Evolutionary conservation across 1,140 invertebrate genomes (phyloP).

Genomic region (Brachionus paranguensis): DNA sequence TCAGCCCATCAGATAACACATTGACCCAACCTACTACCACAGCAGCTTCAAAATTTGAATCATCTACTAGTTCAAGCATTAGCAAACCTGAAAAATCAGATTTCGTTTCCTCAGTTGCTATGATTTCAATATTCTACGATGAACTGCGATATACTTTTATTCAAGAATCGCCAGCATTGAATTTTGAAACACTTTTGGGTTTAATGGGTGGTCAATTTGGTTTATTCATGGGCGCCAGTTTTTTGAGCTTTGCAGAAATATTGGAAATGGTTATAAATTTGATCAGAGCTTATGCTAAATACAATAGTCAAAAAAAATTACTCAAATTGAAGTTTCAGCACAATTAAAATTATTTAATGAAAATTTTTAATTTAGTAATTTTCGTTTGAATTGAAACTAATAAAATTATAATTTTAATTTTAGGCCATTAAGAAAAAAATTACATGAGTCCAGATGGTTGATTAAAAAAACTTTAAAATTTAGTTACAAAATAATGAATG

Average conservation of each 20-base stretch:
- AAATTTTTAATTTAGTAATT: no score
- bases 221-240: conserved; percentile 33
- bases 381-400: no score
- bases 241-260: conserved; percentile 36
- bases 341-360: no score
- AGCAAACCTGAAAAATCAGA: neutral
- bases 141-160: neutral
- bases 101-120: neutral
- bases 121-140: conserved; percentile 6
- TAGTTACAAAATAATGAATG: no score
- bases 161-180: neutral
- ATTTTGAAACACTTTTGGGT: conserved; percentile 8
- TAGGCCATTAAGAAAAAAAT: no score
- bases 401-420: no score
- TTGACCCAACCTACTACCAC: no score
- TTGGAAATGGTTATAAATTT: neutral
- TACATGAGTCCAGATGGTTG: no score
- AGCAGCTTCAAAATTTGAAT: no score
- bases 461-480: no score
- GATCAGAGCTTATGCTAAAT: neutral
- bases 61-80: no score
- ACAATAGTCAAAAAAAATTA: neutral
- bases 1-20: neutral
- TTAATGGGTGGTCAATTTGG: conserved; percentile 39
- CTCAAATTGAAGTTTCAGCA: neutral